Conservation (phyloP, 2,888 invertebrate species). For the Apocheima hispidaria region DNA sequence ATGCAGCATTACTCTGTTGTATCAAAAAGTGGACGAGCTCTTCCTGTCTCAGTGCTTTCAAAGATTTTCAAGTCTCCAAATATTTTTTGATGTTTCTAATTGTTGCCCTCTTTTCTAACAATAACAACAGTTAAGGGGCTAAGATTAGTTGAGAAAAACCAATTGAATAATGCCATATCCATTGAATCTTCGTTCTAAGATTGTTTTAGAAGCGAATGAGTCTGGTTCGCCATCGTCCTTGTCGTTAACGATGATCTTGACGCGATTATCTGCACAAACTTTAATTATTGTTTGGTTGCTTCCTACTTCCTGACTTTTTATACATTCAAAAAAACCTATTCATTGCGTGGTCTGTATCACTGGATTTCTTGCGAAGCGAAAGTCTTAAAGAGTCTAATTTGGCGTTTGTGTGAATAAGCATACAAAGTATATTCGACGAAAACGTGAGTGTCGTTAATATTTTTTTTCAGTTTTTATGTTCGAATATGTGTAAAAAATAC, state of each 20-base stretch:
- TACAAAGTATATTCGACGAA: no score
- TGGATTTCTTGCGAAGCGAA: neutral
- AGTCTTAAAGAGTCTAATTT: no score
- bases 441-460: no score
- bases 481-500: no score
- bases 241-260: constrained; percentile 61
- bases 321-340: neutral
- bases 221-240: constrained; percentile 60
- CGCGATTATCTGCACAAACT: constrained; percentile 52
- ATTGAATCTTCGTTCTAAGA: neutral
- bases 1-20: neutral
- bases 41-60: no score
- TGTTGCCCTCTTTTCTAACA: neutral
- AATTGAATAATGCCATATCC: constrained; percentile 5
- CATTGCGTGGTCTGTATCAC: neutral
- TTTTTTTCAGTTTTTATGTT: no score
- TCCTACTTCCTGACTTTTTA: constrained; percentile 20
- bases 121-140: no score
- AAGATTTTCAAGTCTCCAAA: no score
- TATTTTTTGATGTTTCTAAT: neutral
- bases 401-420: no score
- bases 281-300: constrained; percentile 43
- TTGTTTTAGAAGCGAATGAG: constrained; percentile 5
- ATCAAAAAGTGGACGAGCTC: no score
- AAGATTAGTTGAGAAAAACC: no score